Base-by-base conservation (phyloP, 1,140 invertebrate species). In the Anoplophora glabripennis region DNA sequence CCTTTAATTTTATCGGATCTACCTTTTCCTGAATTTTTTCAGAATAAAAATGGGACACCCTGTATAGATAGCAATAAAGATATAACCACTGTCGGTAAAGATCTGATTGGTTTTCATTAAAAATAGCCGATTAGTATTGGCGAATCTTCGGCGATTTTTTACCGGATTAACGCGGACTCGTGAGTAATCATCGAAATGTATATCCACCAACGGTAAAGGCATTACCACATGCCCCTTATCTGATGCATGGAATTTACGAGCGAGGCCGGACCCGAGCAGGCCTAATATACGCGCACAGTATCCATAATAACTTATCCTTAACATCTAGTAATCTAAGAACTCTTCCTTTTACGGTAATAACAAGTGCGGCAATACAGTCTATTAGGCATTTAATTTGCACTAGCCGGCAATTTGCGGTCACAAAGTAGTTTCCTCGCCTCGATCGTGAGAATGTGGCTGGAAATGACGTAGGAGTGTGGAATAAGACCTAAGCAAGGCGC, bases 371-470 rank as follows among this genome's bases (percentile, higher is more conserved):
- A 46, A 46, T 46, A 46, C 44, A 34, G 11, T 49, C 47, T 49
- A 49, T 49, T 49, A 49, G 34, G 21, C n/a, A 34, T 49, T 49
- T 36, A 49, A 49, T 49, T 49, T 49, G 47, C 47, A 28, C 28
- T 49, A 36, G 47, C 15, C 47, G 47, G 47, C 33, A 10, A 12
- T 49, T 49, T 35, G 28, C 11, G 47, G 35, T 49, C 35, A 49
- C 47, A 49, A 49, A 49, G 47, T 49, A 48, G 36, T 11, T 21
- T 38, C 8, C 35, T 35, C 48, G 48, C 47, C 10, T 12, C 45
- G 53, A 57, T 59, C 56, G 61, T 63, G 61, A 58, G 61, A 63
- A 63, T 54, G 28, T 41, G 56, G 52, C 53, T 12, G 53, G 8
- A 37, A 34, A 37, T 18, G 45, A 61, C 38, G 53, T 49, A 55